Conservation (phyloP, 2,113 vertebrate genomes). For the Oryzias woworae region DNA sequence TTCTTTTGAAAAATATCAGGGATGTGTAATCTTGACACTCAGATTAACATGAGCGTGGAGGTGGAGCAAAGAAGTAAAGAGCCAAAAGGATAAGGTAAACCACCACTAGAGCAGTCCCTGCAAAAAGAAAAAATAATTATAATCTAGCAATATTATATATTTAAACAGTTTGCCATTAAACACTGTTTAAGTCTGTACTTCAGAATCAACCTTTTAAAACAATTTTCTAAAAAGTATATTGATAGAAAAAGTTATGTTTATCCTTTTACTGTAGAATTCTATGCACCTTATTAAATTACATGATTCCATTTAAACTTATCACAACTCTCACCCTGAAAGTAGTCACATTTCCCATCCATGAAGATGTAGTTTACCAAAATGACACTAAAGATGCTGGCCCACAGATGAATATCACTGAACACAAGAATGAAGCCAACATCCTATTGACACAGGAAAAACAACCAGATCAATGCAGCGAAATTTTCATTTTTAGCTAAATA, state of each 20-base stretch:
- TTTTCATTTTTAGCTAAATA: background rate
- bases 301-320: background rate
- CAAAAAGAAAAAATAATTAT: background rate
- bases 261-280: too few relatives aligned
- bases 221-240: too few relatives aligned
- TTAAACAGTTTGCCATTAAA: too few relatives aligned
- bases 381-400: constrained; percentile 88
- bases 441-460: constrained; percentile 31
- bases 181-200: too few relatives aligned
- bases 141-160: background rate
- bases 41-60: constrained; percentile 79
- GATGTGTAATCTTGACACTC: background rate
- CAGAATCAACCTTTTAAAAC: too few relatives aligned
- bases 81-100: constrained; percentile 84
- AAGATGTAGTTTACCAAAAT: constrained; percentile 85
- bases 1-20: too few relatives aligned
- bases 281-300: too few relatives aligned
- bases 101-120: constrained; percentile 82
- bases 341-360: constrained; percentile 90
- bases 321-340: constrained; percentile 81
- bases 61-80: constrained; percentile 83
- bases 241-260: too few relatives aligned
- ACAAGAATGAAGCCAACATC: constrained; percentile 82
- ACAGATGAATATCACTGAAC: constrained; percentile 82
- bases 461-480: background rate